Base-by-base conservation (phyloP, 2,888 invertebrate genomes). In the Nowickia ferox region DNA sequence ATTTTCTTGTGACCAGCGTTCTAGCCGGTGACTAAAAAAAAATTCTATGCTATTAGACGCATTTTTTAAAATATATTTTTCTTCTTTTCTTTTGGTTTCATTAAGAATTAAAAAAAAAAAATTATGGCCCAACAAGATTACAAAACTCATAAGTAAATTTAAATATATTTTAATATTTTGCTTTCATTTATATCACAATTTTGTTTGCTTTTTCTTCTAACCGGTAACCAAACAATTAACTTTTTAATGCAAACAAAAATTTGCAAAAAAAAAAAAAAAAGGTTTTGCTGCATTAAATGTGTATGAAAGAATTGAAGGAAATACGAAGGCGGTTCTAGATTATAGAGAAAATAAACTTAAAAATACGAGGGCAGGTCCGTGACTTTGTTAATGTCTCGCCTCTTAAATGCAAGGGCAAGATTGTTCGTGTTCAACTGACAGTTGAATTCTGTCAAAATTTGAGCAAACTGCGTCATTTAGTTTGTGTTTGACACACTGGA, bases 1-100 rank as follows among this genome's bases (percentile, higher is more conserved):
- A 22, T 40, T 38, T 40, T 51, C 15, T 40, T 72, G 8, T 57
- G 15, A 11, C 13, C 19, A 51, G 17, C 30, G 13, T 57, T 48
- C 6, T 51, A 69, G 22, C 78, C 78, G 69, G 78, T 61, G 69
- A 78, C 78, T 69, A 69, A 61, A 30, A 30, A n/a, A 30, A 77
- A 59, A 44, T 65, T 65, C 17, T 53, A 55, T 65, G 53, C 38
- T 42, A 19, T 59, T 59, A 59, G 40, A 59, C 57, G 59, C 59
- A 68, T 42, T 55, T 13, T 68, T 22, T 9, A 22, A 22, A 30
- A 77, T 55, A 46, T 57, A 1, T 5, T 76, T 55, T 66, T 9
- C 22, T 42, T 17, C 57, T 13, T 30, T 22, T 17, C 19, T 19
- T 17, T 48, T 22, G 42, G 1, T 51, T 74, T 55, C 51, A 17